Conservation (phyloP, 2,113 vertebrate species). For the Crocuta crocuta region DNA sequence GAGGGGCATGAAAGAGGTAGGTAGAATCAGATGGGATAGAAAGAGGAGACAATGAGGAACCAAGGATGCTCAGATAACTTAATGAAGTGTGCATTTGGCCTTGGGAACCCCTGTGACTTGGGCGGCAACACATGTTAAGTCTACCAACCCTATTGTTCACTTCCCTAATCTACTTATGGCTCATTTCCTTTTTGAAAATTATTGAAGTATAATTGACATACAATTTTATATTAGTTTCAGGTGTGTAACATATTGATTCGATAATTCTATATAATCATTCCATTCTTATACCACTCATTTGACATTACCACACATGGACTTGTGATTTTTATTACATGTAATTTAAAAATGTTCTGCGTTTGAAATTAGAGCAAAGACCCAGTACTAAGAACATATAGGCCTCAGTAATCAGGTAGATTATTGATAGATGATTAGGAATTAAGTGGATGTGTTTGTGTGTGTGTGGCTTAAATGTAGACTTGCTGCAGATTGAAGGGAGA, state of each 20-base stretch:
- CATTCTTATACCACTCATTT: not conserved
- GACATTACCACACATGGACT: not conserved
- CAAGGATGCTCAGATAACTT: not conserved
- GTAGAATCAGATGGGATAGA: not conserved
- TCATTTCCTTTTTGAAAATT: not conserved
- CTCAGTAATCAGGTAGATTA: not conserved
- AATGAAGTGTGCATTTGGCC: not conserved
- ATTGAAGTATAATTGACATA: not conserved
- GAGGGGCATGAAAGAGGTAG: not conserved
- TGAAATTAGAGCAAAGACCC: not conserved
- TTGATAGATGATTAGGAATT: not conserved
- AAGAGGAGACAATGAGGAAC: not conserved
- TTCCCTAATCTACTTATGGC: not conserved
- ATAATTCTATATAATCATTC: not conserved
- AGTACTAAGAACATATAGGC: not conserved
- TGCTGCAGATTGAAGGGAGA: not conserved
- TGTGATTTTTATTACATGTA: not conserved
- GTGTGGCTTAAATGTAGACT: not conserved
- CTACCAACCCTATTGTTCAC: not conserved
- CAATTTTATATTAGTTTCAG: not conserved
- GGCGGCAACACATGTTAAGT: not conserved
- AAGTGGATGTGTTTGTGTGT: not conserved
- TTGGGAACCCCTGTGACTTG: not conserved
- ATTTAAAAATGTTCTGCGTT: slow-evolving; percentile 1
- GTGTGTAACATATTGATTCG: not conserved